phyloP scores from a whole-genome alignment of 2,888 invertebrate genomes.

The Ophion ventricosus region DNA sequence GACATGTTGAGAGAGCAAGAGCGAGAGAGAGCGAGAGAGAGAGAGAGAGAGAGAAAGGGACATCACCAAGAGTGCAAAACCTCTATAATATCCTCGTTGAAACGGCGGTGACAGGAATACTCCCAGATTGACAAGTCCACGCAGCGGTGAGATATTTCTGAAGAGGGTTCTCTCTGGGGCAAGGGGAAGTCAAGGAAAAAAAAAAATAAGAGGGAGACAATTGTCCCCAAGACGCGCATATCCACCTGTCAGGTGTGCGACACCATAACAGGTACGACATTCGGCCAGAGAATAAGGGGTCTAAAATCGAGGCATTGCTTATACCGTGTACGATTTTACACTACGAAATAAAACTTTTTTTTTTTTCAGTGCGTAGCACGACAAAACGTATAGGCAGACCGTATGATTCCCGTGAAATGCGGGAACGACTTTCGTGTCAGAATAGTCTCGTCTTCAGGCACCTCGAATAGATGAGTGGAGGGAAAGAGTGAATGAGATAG shows the following conservation, averaged over 20 bases:
- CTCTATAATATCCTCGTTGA: constrained; percentile 47
- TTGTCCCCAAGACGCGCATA: constrained; percentile 54
- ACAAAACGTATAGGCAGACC: too few relatives aligned
- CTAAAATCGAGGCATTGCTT: constrained; percentile 2
- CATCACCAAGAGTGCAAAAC: not conserved
- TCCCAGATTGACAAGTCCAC: constrained; percentile 62
- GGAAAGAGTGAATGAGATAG: too few relatives aligned
- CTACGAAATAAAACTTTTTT: constrained; percentile 52
- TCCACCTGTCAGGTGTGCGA: constrained; percentile 65
- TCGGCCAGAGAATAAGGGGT: constrained; percentile 8
- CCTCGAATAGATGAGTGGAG: too few relatives aligned
- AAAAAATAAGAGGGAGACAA: constrained; percentile 55
- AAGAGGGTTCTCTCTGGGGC: not conserved
- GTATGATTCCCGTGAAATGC: too few relatives aligned
- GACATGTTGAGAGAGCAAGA: not conserved
- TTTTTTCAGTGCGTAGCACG: too few relatives aligned
- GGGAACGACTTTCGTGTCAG: constrained; percentile 48
- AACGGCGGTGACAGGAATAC: constrained; percentile 62
- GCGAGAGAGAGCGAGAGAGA: not conserved
- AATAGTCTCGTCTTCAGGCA: constrained; percentile 19
- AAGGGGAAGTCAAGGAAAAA: constrained; percentile 20
- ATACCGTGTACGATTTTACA: constrained; percentile 34
- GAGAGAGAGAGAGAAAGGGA: not conserved
- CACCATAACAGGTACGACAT: constrained; percentile 64
- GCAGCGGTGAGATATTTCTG: constrained; percentile 41